These are phyloP conservation scores for Dasyornis broadbenti DNA, from an alignment of 2,113 vertebrate genomes.

Conservation along the genomic window DNA sequence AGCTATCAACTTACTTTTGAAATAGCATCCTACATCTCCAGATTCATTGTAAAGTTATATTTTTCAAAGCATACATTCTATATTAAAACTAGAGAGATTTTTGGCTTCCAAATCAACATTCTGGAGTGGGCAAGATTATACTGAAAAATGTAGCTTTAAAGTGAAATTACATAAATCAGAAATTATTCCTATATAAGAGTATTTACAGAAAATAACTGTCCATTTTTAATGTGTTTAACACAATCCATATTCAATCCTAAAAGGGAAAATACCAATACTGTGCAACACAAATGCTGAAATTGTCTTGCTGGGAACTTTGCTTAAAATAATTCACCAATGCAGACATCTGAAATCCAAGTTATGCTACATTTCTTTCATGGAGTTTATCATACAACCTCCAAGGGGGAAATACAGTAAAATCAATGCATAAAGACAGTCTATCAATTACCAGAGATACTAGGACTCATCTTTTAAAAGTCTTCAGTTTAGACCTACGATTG, in stretches of 20 bases:
- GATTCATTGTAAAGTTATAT: neutral
- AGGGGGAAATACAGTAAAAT: neutral
- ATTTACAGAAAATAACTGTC: neutral
- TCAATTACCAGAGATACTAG: neutral
- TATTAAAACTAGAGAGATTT: neutral
- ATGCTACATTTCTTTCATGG: neutral
- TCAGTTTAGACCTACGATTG: neutral
- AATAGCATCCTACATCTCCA: neutral
- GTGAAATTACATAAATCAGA: neutral
- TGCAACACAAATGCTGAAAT: neutral
- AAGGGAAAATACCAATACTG: neutral
- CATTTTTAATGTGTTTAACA: neutral
- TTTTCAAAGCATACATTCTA: neutral
- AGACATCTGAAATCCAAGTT: neutral
- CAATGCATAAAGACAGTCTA: neutral
- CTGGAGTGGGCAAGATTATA: neutral
- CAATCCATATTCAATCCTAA: neutral
- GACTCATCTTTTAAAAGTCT: neutral
- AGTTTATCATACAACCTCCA: neutral
- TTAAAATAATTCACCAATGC: neutral
- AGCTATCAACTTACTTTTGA: neutral
- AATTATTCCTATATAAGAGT: neutral
- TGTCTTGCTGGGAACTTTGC: neutral
- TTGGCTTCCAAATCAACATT: neutral
- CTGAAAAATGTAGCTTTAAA: neutral